Evolutionary conservation across 2,113 vertebrate species (phyloP), one percentile per base, ranked within the genome.

Genomic region (Panthera uncia): DNA sequence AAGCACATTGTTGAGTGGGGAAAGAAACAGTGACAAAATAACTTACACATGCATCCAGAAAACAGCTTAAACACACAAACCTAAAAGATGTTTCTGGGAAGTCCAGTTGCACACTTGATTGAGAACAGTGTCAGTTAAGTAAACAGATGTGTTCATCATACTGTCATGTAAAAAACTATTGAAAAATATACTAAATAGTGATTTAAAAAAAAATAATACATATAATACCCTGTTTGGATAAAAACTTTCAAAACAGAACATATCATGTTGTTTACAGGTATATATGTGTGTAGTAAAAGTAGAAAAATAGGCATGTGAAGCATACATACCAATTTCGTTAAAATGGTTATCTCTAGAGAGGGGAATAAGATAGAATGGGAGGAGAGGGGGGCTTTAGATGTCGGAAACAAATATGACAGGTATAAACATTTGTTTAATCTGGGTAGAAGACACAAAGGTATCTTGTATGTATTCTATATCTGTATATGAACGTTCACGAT

Each of bases 341-440:
- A 27, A 52, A 52, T 27, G 12, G 31, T 61, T 88, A 83, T 45
- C 48, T 91, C 61, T 63, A 25, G 57, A 92, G 57, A 91, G 16
- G 57, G 41, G 9, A 76, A 23, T 80, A 84, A 79, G 27, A 65
- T 36, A 41, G 52, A 74, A 66, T 74, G 16, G 23, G 9, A 31
- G 79, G 10, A n/a, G 52, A 36, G 41, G 31, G 29, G 55, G 45
- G 21, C 55, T 81, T 66, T 48, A 87, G 57, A 48, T 48, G 50
- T 80, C 68, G 74, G 66, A 96, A 97, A 31, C 87, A 89, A 52
- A 79, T 87, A 74, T 68, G 55, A 41, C 61, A 86, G n/a, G 33
- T 61, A 25, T 94, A 82, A 87, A 85, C 29, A 81, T 90, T 94
- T 91, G 31, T 92, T 95, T 91, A 82, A 74, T 48, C 57, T 93